Evolutionary conservation across 2,888 invertebrate species (phyloP).

Genomic region (Patella caerulea): DNA sequence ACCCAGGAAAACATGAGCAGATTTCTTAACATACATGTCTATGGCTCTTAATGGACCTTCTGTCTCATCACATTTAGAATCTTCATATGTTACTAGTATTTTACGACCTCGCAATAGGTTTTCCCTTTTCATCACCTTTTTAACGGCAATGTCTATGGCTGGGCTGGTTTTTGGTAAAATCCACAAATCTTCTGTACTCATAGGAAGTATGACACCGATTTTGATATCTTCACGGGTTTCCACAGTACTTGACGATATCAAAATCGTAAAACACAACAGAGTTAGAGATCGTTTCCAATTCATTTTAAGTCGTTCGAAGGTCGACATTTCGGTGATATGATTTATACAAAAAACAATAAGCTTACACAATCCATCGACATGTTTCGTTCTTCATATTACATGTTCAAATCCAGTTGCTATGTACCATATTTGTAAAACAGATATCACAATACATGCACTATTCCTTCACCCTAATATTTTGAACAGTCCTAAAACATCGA

Average conservation of each 20-base stretch:
- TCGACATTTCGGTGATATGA: no score
- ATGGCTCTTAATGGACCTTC: conserved; percentile 58
- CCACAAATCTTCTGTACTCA: conserved; percentile 42
- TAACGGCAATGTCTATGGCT: conserved; percentile 62
- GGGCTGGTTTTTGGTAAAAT: conserved; percentile 55
- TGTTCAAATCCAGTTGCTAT: no score
- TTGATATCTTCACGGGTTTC: conserved; percentile 27
- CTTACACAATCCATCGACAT: no score
- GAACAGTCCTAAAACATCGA: no score
- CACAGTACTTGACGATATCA: not conserved
- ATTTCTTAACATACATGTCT: conserved; percentile 49
- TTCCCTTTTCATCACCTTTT: conserved; percentile 36
- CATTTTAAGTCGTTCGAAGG: no score
- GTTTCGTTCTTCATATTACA: no score
- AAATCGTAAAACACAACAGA: not conserved
- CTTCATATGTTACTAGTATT: conserved; percentile 37
- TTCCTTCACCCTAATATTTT: no score
- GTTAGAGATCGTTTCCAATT: no score
- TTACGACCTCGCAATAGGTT: conserved; percentile 35
- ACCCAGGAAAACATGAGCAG: conserved; percentile 50
- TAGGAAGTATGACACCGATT: conserved; percentile 60
- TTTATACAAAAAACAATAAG: no score
- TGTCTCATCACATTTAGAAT: conserved; percentile 58
- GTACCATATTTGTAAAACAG: no score
- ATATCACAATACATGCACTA: no score